Percentiles rank a stretch among this genome's conserved stretches.
These are phyloP conservation scores for Periplaneta americana DNA, from an alignment of 1,140 invertebrate genomes.

Conservation along the genomic window DNA sequence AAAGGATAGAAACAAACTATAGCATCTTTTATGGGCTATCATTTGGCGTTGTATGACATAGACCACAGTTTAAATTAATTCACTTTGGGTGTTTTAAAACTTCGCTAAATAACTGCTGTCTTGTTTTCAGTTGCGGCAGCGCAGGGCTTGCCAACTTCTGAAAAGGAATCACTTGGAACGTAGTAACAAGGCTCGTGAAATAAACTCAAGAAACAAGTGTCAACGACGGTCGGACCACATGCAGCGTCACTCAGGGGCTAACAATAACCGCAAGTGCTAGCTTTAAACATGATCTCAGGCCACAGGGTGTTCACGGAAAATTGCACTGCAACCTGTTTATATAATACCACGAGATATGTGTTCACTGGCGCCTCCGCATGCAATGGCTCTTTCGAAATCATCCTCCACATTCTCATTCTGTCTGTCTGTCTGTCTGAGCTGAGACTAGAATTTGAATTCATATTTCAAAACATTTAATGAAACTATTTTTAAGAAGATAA, in stretches of 20 bases:
- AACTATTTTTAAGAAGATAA: too few species aligned
- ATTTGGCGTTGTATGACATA: too few species aligned
- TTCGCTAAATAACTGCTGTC: too few species aligned
- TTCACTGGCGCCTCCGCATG: neutral
- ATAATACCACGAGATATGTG: neutral
- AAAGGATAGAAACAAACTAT: too few species aligned
- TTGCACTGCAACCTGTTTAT: neutral
- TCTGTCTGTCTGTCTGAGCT: too few species aligned
- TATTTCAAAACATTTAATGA: too few species aligned
- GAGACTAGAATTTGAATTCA: too few species aligned
- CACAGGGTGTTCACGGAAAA: neutral
- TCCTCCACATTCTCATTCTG: neutral
- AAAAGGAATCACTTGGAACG: slow-evolving; percentile 53
- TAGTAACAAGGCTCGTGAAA: slow-evolving; percentile 58
- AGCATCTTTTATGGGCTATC: too few species aligned
- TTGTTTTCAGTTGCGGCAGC: slow-evolving; percentile 42
- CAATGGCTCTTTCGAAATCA: neutral
- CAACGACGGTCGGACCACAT: slow-evolving; percentile 56
- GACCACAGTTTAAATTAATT: too few species aligned
- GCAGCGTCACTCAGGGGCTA: slow-evolving; percentile 56
- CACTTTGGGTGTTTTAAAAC: too few species aligned
- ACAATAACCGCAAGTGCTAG: slow-evolving; percentile 70
- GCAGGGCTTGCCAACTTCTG: slow-evolving; percentile 45
- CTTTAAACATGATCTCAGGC: slow-evolving; percentile 18
- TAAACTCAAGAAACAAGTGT: slow-evolving; percentile 52